phyloP scores from a whole-genome alignment of 2,888 invertebrate genomes.

The Euspilapteryx auroguttella region DNA sequence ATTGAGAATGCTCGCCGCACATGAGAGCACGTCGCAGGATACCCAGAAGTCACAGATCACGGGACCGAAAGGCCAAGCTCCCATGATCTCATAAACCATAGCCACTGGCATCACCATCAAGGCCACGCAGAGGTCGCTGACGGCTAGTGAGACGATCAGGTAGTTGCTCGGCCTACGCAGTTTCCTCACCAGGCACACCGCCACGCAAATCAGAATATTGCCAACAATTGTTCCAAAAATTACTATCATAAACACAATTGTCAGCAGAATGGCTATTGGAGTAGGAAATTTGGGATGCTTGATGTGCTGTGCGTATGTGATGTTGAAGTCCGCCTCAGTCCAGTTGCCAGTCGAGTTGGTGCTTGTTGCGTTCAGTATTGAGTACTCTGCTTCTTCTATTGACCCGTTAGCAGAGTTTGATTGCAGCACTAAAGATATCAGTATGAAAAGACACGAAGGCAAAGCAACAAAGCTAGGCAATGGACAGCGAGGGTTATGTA shows the following conservation, averaged over 20 bases:
- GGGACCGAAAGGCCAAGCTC: slow-evolving; percentile 91
- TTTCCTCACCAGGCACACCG: slow-evolving; percentile 92
- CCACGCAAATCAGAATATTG: slow-evolving; percentile 92
- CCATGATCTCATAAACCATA: slow-evolving; percentile 88
- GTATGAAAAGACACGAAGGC: slow-evolving; percentile 54
- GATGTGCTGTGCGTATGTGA: slow-evolving; percentile 19
- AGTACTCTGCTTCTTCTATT: slow-evolving; percentile 32
- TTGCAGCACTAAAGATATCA: slow-evolving; percentile 34
- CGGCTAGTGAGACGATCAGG: slow-evolving; percentile 90
- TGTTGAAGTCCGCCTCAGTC: no score
- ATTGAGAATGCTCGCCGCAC: slow-evolving; percentile 97
- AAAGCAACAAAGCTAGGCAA: slow-evolving; percentile 59
- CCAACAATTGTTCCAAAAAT: slow-evolving; percentile 82
- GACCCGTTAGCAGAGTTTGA: slow-evolving; percentile 13
- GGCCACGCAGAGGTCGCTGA: slow-evolving; percentile 95
- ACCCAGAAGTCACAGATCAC: slow-evolving; percentile 95
- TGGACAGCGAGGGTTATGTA: slow-evolving; percentile 41
- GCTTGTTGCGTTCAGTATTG: slow-evolving; percentile 32
- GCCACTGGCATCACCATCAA: slow-evolving; percentile 97
- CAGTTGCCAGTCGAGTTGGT: slow-evolving; percentile 25
- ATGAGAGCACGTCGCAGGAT: slow-evolving; percentile 94
- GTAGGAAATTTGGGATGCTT: slow-evolving; percentile 47
- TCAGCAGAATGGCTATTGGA: slow-evolving; percentile 66
- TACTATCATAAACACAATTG: slow-evolving; percentile 72
- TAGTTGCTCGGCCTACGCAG: slow-evolving; percentile 89